Conservation (phyloP, 2,113 vertebrate species). For the Struthio camelus region DNA sequence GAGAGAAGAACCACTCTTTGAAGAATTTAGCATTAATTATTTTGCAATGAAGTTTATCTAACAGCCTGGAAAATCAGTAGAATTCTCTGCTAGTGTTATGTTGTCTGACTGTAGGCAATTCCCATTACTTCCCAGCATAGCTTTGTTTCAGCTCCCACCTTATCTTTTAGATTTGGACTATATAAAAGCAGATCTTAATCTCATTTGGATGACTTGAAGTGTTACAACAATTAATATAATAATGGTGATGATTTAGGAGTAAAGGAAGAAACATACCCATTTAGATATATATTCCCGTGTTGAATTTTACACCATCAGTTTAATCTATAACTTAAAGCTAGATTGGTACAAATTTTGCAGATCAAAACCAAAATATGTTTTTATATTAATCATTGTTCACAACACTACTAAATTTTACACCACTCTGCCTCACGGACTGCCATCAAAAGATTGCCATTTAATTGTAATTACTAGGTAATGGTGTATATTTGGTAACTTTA, state of each 20-base stretch:
- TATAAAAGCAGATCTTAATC: background rate
- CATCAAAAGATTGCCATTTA: background rate
- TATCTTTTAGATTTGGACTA: background rate
- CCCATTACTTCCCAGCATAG: background rate
- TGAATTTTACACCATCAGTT: background rate
- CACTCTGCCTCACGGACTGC: background rate
- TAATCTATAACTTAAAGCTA: background rate
- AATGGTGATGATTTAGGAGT: background rate
- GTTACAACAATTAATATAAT: background rate
- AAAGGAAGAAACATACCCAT: background rate
- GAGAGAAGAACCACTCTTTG: background rate
- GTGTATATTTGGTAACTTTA: background rate
- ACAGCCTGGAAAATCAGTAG: background rate
- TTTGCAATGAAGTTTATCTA: background rate
- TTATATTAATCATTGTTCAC: fast-evolving
- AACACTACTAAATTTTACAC: background rate
- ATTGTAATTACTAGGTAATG: background rate
- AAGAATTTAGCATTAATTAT: background rate
- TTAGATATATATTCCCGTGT: background rate
- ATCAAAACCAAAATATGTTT: background rate
- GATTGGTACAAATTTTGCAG: background rate
- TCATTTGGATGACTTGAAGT: background rate
- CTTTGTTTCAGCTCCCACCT: background rate
- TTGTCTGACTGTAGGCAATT: background rate
- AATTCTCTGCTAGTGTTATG: background rate